Percentiles rank a stretch among this genome's conserved stretches.
phyloP scores from a whole-genome alignment of 2,888 invertebrate species.

The Amiota mariae region DNA sequence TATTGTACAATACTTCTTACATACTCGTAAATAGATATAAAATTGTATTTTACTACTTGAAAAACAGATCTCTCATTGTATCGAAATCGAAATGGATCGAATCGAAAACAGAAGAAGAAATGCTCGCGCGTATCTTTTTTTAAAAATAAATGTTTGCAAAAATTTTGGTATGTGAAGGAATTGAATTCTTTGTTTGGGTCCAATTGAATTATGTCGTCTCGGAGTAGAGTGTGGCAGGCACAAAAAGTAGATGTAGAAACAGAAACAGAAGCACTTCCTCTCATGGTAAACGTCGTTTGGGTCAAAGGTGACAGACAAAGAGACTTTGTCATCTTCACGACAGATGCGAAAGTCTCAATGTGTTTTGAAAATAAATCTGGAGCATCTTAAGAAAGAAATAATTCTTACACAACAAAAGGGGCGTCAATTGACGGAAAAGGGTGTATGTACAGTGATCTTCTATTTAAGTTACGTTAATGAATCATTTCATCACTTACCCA shows the following conservation, averaged over 20 bases:
- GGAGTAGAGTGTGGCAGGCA: not conserved
- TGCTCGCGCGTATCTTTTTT: slow-evolving; percentile 48
- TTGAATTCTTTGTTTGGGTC: slow-evolving; percentile 69
- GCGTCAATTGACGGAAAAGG: not conserved
- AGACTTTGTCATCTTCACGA: slow-evolving; percentile 68
- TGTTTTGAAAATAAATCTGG: not conserved
- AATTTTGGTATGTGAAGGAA: slow-evolving; percentile 50
- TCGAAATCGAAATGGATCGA: not conserved
- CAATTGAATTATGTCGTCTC: slow-evolving; percentile 71
- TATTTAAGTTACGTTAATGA: not conserved
- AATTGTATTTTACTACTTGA: not conserved
- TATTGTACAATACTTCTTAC: not conserved
- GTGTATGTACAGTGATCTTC: slow-evolving; percentile 23
- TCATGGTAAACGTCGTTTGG: slow-evolving; percentile 55
- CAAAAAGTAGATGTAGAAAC: not conserved
- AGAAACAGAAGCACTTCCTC: slow-evolving; percentile 54
- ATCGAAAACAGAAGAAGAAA: slow-evolving; percentile 37
- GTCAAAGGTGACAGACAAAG: slow-evolving; percentile 73
- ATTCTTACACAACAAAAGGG: not conserved
- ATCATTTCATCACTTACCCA: slow-evolving; percentile 71
- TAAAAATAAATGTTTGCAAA: slow-evolving; percentile 61
- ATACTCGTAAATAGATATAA: not conserved
- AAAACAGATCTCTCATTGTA: not conserved
- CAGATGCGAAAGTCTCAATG: not conserved
- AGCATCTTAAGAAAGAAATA: not conserved